Base-by-base conservation (phyloP, 2,888 invertebrate species). In the Bombyx huttoni region DNA sequence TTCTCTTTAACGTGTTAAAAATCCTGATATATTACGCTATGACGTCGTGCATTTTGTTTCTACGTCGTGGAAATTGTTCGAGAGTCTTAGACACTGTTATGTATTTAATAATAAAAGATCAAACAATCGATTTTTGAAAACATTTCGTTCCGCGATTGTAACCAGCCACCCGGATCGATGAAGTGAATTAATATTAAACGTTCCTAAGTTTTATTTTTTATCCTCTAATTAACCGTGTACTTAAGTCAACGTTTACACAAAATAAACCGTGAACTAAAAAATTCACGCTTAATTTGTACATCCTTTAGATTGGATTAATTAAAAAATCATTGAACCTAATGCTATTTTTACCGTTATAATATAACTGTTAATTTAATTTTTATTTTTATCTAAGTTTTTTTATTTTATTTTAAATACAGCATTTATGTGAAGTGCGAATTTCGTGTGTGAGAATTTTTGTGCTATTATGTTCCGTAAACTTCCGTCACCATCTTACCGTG, bases 161-260 rank as follows among this genome's bases (percentile, higher is more conserved):
- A 57, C 57, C 68, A 64, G 54, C 61, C 73, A 65, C 71, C 63
- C 73, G 75, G 66, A 73, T 66, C 69, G 66, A 45, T 71, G 68
- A 54, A 55, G 63, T 55, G 55, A 58, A 60, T 55, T 56, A 53
- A 53, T 57, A 62, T 59, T 64, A 62, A 63, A 63, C 68, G 68
- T 68, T 65, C 62, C 2, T 24, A 58, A 58, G 66, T 65, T 67
- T 56, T 58, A 62, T 65, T 67, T 68, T 66, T 63, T 65, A 55
- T 61, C 55, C 60, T 62, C 70, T 79, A 82, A 82, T 82, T 79
- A 81, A 75, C 66, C 77, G 64, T 71, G 67, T 12, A 40, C 40
- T 40, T 24, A 40, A 40, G 40, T 40, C 8, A 40, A 40, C 40
- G 40, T 40, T 40, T 40, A 40, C 40, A 40, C 12, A 40, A 40